Percentiles rank a stretch among this genome's conserved stretches.
phyloP scores from a whole-genome alignment of 2,113 vertebrate genomes.

The Eclectus roratus region DNA sequence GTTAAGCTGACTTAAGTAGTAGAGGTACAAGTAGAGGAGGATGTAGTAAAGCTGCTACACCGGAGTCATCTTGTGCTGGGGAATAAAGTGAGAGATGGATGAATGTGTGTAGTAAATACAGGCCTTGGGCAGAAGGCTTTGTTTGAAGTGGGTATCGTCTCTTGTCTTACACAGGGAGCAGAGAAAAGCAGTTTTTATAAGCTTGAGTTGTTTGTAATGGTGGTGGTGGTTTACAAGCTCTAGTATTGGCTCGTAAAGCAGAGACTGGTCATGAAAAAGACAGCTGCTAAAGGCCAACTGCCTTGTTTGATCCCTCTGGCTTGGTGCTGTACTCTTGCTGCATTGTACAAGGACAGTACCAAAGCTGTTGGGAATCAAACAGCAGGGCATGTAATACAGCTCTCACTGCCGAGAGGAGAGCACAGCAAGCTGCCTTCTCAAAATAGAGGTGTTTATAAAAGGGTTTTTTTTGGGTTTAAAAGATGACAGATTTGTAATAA shows the following conservation, averaged over 20 bases:
- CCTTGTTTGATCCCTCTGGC: not conserved
- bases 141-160: accelerated
- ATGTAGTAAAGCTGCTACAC: not conserved
- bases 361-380: not conserved
- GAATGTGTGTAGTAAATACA: not conserved
- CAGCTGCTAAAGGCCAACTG: not conserved
- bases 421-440: not conserved
- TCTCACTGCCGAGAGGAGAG: no score
- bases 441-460: no score
- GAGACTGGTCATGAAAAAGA: not conserved
- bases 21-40: not conserved
- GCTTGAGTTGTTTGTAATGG: not conserved
- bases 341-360: not conserved
- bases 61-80: not conserved
- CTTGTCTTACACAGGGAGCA: accelerated
- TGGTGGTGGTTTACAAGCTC: not conserved
- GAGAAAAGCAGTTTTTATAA: not conserved
- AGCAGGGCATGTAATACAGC: no score
- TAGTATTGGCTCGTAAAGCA: not conserved
- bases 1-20: not conserved
- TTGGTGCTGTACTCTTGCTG: accelerated
- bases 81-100: not conserved
- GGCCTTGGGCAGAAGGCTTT: not conserved
- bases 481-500: not conserved
- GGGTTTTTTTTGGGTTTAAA: not conserved